phyloP scores from a whole-genome alignment of 1,140 invertebrate genomes.

The Odontomachus brunneus region DNA sequence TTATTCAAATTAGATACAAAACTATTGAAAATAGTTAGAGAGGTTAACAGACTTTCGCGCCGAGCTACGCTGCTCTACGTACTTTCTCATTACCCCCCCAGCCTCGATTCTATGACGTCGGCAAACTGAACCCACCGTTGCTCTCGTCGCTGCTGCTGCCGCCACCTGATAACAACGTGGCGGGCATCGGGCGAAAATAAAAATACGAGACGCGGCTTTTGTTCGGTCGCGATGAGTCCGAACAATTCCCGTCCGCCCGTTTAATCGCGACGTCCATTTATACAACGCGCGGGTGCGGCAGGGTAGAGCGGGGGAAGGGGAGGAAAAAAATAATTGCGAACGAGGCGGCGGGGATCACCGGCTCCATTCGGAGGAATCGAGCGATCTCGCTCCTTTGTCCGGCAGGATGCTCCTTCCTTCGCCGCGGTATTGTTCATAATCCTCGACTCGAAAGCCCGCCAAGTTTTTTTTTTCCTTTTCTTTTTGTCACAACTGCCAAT shows the following conservation, averaged over 20 bases:
- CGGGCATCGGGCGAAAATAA: slow-evolving; percentile 51
- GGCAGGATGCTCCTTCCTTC: slow-evolving; percentile 46
- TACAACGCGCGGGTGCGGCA: neutral
- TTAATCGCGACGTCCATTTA: slow-evolving; percentile 66
- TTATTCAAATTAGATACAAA: slow-evolving; percentile 1
- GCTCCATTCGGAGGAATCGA: slow-evolving; percentile 42
- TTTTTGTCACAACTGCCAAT: slow-evolving; percentile 48
- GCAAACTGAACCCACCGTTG: slow-evolving; percentile 37
- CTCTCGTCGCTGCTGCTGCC: neutral
- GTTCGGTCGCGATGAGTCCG: slow-evolving; percentile 50
- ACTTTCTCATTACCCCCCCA: slow-evolving; percentile 8
- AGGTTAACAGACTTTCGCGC: slow-evolving; percentile 9
- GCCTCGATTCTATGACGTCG: slow-evolving; percentile 26
- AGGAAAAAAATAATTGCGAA: slow-evolving; percentile 65
- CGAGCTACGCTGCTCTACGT: no score
- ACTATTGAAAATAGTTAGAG: neutral
- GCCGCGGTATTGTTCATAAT: slow-evolving; percentile 56
- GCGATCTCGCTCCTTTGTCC: slow-evolving; percentile 50
- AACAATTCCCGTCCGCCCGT: slow-evolving; percentile 52
- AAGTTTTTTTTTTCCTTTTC: neutral
- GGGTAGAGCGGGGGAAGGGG: neutral
- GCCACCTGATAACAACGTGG: slow-evolving; percentile 51
- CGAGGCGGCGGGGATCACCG: slow-evolving; percentile 54
- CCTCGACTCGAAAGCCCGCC: slow-evolving; percentile 27
- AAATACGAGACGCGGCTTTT: slow-evolving; percentile 57